These are phyloP conservation scores for Chrysopa pallens DNA, from an alignment of 1,140 invertebrate genomes.

Conservation along the genomic window DNA sequence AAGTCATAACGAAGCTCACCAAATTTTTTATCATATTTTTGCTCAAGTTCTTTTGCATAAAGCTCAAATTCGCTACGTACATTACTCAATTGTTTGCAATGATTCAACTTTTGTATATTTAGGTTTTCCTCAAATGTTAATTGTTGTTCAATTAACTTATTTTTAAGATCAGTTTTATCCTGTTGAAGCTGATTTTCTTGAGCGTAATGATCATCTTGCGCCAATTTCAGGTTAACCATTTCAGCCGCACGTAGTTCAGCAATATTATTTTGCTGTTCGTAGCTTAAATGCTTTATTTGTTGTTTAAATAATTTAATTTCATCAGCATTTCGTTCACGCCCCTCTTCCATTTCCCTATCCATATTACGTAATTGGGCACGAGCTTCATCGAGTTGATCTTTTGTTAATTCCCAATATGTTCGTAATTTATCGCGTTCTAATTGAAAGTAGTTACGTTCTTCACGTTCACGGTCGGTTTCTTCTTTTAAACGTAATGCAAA, in stretches of 20 bases:
- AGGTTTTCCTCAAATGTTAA: slow-evolving; percentile 44
- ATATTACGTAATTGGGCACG: slow-evolving; percentile 58
- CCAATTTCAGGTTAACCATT: slow-evolving; percentile 52
- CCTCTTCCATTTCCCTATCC: slow-evolving; percentile 75
- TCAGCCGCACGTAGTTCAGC: slow-evolving; percentile 61
- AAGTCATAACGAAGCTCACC: slow-evolving; percentile 51
- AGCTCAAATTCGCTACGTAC: slow-evolving; percentile 52
- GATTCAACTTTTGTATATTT: slow-evolving; percentile 38
- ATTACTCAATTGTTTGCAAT: slow-evolving; percentile 42
- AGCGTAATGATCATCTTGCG: slow-evolving; percentile 49
- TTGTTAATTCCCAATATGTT: slow-evolving; percentile 86
- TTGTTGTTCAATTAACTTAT: slow-evolving; percentile 53
- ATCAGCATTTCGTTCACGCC: slow-evolving; percentile 67
- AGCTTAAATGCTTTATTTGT: slow-evolving; percentile 82
- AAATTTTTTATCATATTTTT: slow-evolving; percentile 65
- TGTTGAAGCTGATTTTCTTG: slow-evolving; percentile 59
- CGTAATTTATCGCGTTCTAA: slow-evolving; percentile 85
- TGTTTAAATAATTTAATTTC: slow-evolving; percentile 80
- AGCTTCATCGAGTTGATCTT: slow-evolving; percentile 65
- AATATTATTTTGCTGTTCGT: slow-evolving; percentile 73
- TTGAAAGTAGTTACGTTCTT: slow-evolving; percentile 91
- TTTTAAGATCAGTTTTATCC: slow-evolving; percentile 61
- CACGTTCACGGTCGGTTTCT: slow-evolving; percentile 81
- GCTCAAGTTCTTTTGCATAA: slow-evolving; percentile 57
- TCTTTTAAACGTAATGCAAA: slow-evolving; percentile 75